A percentile compares a stretch with the other conserved stretches of the same genome.
Conservation (phyloP, 30 jellyfish, hydroid and myxozoan genomes). For the Catostylus mosaicus region DNA sequence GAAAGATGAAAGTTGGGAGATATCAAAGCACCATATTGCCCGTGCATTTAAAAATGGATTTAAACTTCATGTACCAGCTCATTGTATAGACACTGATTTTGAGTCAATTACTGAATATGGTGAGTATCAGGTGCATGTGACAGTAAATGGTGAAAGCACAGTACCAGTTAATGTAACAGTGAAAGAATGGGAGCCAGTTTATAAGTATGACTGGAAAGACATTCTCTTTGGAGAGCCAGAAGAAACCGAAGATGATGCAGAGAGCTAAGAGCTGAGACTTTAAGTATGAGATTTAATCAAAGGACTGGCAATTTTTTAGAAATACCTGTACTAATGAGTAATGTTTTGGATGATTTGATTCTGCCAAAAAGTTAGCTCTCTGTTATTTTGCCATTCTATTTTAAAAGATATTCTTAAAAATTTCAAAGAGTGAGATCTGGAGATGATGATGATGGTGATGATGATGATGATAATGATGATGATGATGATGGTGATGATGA, state of each 20-base stretch:
- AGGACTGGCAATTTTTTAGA: too few species aligned
- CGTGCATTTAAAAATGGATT: conserved; percentile 8
- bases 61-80: conserved; percentile 73
- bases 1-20: conserved; percentile 66
- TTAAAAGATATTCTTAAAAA: too few species aligned
- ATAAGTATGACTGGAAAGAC: conserved; percentile 59
- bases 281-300: too few species aligned
- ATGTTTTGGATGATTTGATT: too few species aligned
- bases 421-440: too few species aligned
- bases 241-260: conserved; percentile 1
- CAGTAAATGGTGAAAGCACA: conserved; percentile 56
- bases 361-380: too few species aligned
- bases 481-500: too few species aligned
- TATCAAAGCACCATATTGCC: conserved; percentile 65
- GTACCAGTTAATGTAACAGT: conserved; percentile 53
- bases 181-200: conserved; percentile 68
- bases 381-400: too few species aligned
- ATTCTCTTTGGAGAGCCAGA: conserved; percentile 22
- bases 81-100: conserved; percentile 60
- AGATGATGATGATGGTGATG: too few species aligned
- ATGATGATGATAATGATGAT: too few species aligned
- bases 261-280: too few species aligned
- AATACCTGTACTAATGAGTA: too few species aligned
- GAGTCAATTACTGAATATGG: conserved; percentile 61
- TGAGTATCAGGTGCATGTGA: conserved; percentile 37